These are phyloP conservation scores for Lepisosteus oculatus DNA, from an alignment of 2,113 vertebrate genomes.

Conservation along the genomic window DNA sequence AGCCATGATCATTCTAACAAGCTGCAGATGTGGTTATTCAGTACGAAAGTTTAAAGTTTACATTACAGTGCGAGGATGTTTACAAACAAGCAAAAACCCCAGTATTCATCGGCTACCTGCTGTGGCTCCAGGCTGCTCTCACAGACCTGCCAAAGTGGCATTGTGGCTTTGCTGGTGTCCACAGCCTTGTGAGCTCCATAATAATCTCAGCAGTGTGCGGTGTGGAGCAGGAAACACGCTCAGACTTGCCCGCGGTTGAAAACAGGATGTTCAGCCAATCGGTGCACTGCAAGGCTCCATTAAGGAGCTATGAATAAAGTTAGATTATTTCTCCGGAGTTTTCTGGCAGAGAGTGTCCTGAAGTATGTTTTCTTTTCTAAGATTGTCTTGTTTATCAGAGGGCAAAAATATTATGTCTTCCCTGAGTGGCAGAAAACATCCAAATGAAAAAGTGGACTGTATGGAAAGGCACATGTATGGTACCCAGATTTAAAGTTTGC, in stretches of 20 bases:
- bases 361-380: too few relatives aligned
- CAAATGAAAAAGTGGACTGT: too few relatives aligned
- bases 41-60: too few relatives aligned
- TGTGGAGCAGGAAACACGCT: slow-evolving; percentile 10
- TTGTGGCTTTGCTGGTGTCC: not conserved
- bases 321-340: not conserved
- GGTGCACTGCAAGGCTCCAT: not conserved
- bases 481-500: too few relatives aligned
- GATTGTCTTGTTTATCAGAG: too few relatives aligned
- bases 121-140: not conserved
- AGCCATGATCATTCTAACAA: too few relatives aligned
- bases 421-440: too few relatives aligned
- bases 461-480: too few relatives aligned
- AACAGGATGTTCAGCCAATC: slow-evolving; percentile 35
- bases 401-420: too few relatives aligned
- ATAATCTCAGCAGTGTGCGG: not conserved
- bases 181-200: not conserved
- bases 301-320: not conserved
- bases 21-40: too few relatives aligned
- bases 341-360: not conserved
- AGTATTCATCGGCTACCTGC: not conserved
- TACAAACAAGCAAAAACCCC: not conserved
- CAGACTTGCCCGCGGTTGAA: slow-evolving; percentile 3
- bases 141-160: too few relatives aligned
- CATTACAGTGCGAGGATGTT: not conserved